Evolutionary conservation across 2,113 vertebrate genomes (phyloP), one percentile per base, ranked within the genome.

Genomic region (Sebastes fasciatus): DNA sequence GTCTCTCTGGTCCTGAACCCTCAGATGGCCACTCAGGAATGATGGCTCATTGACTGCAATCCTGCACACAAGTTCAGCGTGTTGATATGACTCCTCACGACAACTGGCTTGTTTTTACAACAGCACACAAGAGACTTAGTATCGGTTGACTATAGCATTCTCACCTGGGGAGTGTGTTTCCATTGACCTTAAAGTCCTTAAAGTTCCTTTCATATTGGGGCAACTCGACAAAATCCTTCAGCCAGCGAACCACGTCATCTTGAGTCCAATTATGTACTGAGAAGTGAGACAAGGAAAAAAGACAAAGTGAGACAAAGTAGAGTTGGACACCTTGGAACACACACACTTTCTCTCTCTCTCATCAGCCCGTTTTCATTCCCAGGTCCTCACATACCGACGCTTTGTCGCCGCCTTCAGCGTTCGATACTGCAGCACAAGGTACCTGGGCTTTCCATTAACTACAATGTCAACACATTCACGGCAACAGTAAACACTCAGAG

Each of bases 151-250:
- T 45, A 26, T 23, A 43, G 23, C 78, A 21, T 55, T 67, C 91
- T 96, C 84, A 99, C 98, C 98, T 97, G 68, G 98, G 98, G 81
- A 99, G 96, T 0, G 96, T 98, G 88, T 97, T 98, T 93, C 98
- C 98, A 93, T 96, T 98, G 72, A 98, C 97, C 77, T 95, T 96
- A 81, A 97, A 96, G 42, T 98, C 97, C 94, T 97, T 97, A 84
- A 99, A 99, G 92, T 95, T 97, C 93, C 96, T 98, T 88, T 98
- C 97, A 86, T 99, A 99, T 11, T 99, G 98, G 0, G 98, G 98
- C 82, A 99, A 91, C 94, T 99, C 98, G 77, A 99, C 98, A 93
- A 99, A 98, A 79, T 99, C 97, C 70, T 85, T 93, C 69, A 96
- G 80, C 95, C 95, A 96, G 55, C 90, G 88, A 8, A 96, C 75